These are phyloP conservation scores for Columba livia DNA, from an alignment of 2,113 vertebrate species.

Conservation along the genomic window DNA sequence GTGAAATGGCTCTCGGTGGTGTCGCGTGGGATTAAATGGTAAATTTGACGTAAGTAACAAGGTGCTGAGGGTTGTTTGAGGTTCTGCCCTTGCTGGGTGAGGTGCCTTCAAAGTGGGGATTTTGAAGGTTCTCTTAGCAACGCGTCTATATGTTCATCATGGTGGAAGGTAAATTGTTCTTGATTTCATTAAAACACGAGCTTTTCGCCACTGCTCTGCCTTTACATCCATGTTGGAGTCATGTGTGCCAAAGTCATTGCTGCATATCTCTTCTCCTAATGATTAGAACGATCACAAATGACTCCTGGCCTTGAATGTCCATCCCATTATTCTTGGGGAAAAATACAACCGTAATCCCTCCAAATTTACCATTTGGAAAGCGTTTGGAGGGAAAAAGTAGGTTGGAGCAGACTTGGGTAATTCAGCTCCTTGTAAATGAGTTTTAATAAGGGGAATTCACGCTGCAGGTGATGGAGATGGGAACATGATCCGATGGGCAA, in stretches of 20 bases:
- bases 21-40: background rate
- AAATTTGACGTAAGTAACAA: background rate
- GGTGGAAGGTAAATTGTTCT: background rate
- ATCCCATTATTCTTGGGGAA: background rate
- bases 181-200: background rate
- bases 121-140: background rate
- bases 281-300: too few species aligned
- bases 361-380: rapidly evolving
- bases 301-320: background rate
- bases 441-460: background rate
- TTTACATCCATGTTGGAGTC: background rate
- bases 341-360: background rate
- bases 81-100: background rate
- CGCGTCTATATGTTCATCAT: rapidly evolving
- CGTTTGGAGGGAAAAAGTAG: background rate
- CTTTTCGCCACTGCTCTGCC: background rate
- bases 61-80: background rate
- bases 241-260: background rate
- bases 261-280: background rate
- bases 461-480: rapidly evolving
- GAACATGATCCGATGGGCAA: background rate
- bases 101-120: background rate
- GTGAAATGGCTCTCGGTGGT: rapidly evolving
- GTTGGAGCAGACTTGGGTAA: background rate
- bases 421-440: background rate